Percentiles rank a stretch among this genome's conserved stretches.
Evolutionary conservation across 2,797 vertebrate genomes (phyloP).

Genomic region (Mastacembelus armatus): DNA sequence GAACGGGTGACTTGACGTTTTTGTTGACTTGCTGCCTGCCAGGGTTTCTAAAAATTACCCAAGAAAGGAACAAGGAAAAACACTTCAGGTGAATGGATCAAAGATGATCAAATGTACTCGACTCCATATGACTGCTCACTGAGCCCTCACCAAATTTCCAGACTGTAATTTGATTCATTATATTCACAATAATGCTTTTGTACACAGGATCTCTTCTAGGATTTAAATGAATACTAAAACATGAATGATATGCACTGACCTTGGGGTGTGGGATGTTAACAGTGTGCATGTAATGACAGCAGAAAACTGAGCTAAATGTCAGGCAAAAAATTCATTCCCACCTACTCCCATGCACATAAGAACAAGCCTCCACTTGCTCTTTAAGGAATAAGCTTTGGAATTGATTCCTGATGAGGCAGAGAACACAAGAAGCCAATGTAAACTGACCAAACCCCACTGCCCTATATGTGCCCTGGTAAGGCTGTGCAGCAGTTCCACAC

Average conservation of each 20-base stretch:
- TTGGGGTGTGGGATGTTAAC: constrained; percentile 53
- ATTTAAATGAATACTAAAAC: background rate
- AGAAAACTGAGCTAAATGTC: constrained; percentile 47
- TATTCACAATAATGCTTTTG: background rate
- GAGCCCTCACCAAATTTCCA: background rate
- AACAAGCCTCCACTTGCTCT: constrained; percentile 45
- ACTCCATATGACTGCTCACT: background rate
- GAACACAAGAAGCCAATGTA: constrained; percentile 48
- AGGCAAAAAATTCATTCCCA: constrained; percentile 59
- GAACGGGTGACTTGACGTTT: constrained; percentile 47
- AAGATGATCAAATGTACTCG: background rate
- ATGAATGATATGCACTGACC: constrained; percentile 40
- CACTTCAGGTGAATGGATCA: constrained; percentile 2
- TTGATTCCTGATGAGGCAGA: constrained; percentile 4
- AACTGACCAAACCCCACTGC: constrained; percentile 70
- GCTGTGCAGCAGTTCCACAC: constrained; percentile 68
- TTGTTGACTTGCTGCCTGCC: constrained; percentile 38
- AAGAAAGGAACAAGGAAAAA: background rate
- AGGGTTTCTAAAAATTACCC: constrained; percentile 33
- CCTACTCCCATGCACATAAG: constrained; percentile 43
- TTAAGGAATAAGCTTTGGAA: constrained; percentile 8
- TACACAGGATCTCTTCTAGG: background rate
- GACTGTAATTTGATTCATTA: background rate
- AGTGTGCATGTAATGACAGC: constrained; percentile 40
- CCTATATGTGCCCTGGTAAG: constrained; percentile 73